Evolutionary conservation across 2,888 invertebrate genomes (phyloP), one percentile per base, ranked within the genome.

Genomic region (Cecidostiba fungosa): DNA sequence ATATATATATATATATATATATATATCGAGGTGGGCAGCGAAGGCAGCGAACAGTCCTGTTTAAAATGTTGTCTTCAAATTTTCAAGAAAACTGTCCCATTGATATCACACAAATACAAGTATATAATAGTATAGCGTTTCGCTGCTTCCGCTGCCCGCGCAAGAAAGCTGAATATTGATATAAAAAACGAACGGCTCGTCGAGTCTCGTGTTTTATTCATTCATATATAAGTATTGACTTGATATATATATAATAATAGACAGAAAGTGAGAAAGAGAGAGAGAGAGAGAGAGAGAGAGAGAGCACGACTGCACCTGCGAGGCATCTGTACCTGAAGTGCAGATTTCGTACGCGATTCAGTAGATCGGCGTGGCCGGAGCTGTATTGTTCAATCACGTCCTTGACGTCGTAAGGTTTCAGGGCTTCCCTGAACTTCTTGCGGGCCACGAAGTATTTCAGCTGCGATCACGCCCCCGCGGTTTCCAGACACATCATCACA

Each of bases 341-440:
- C 91, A 98, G 95, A 94, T 96, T 97, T 95, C 97, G 97, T 93
- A 97, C 97, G 94, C 98, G 95, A 93, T 97, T 96, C 93, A 98
- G 95, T 94, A 98, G 96, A 94, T 98, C 98, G 89, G 97, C 97
- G 94, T 97, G 97, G 92, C 96, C 96, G 90, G 97, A 97, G 87
- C 97, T 97, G 94, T 97, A 98, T 94, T 98, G 98, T 94, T 98
- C 98, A 94, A 98, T 98, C 94, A 98, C 98, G 94, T 98, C 98
- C 95, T 98, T 98, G 93, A 98, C 98, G 95, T 98, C 98, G 94
- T 98, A 98, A 89, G 98, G 98, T 94, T 97, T 97, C 94, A 98
- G 95, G 92, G 97, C 97, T 95, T 98, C 97, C 94, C 97, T 97
- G 95, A 98, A 98, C 95, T 97, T 97, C 94, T 96, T 96, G 94